Evolutionary conservation across 2,888 invertebrate genomes (phyloP).

Genomic region (Julus scandinavius): DNA sequence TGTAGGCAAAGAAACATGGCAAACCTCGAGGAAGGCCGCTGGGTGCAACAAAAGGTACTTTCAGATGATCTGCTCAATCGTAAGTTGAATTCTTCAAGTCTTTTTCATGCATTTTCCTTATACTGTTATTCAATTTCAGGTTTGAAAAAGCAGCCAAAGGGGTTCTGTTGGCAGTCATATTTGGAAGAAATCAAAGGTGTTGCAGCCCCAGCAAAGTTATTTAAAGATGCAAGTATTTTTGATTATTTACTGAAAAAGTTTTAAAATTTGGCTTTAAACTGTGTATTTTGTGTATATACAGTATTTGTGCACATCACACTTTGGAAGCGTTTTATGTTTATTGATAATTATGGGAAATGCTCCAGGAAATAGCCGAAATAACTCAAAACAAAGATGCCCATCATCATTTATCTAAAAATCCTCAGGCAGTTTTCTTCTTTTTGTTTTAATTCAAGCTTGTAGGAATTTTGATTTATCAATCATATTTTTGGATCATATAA

Average conservation of each 20-base stretch:
- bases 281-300: slow-evolving; percentile 6
- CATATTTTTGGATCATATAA: too few species aligned
- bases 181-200: slow-evolving; percentile 78
- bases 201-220: slow-evolving; percentile 78
- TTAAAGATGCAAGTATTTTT: slow-evolving; percentile 63
- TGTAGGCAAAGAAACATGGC: background rate
- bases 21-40: background rate
- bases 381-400: too few species aligned
- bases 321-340: background rate
- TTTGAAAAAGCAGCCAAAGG: slow-evolving; percentile 70
- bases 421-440: too few species aligned
- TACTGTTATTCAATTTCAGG: background rate
- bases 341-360: too few species aligned
- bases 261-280: background rate
- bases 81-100: background rate
- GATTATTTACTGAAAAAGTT: too few species aligned
- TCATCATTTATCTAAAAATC: too few species aligned
- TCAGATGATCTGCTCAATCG: background rate
- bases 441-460: too few species aligned
- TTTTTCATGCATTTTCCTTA: background rate
- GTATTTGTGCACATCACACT: background rate
- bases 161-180: slow-evolving; percentile 81
- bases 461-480: too few species aligned
- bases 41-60: background rate
- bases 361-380: too few species aligned